A percentile compares a stretch with the other conserved stretches of the same genome.
Evolutionary conservation across 2,888 invertebrate species (phyloP).

Genomic region (Epistrophe grossulariae): DNA sequence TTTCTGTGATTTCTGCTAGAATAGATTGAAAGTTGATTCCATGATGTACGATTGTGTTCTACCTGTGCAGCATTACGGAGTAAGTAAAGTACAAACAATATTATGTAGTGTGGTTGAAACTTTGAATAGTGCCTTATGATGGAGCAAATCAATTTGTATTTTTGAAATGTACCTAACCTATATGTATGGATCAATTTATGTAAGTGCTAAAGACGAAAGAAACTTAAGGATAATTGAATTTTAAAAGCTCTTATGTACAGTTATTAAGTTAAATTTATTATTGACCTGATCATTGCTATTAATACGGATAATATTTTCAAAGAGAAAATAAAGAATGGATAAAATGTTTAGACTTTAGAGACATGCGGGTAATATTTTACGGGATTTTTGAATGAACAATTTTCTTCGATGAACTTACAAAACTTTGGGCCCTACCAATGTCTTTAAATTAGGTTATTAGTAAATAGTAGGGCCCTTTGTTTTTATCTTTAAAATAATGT

Average conservation of each 20-base stretch:
- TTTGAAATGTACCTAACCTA: neutral
- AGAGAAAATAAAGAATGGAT: neutral
- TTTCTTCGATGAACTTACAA: no score
- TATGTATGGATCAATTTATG: neutral
- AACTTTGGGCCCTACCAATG: no score
- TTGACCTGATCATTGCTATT: slow-evolving; percentile 27
- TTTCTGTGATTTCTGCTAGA: slow-evolving; percentile 28
- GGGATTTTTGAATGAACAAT: neutral
- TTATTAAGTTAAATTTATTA: slow-evolving; percentile 32
- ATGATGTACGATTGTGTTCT: slow-evolving; percentile 54
- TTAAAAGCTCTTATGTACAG: slow-evolving; percentile 62
- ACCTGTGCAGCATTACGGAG: neutral
- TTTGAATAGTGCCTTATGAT: neutral
- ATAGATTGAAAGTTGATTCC: slow-evolving; percentile 55
- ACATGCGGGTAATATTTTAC: neutral
- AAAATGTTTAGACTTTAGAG: neutral
- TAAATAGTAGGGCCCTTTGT: no score
- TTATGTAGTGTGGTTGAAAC: neutral
- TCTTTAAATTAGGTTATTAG: no score
- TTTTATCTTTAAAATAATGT: no score
- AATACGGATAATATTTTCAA: neutral
- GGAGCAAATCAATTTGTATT: neutral
- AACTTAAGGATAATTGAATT: slow-evolving; percentile 63
- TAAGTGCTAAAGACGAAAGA: neutral
- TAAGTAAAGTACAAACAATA: slow-evolving; percentile 21